Conservation (phyloP, 2,888 invertebrate genomes). For the Cataglyphis altisquamis region DNA sequence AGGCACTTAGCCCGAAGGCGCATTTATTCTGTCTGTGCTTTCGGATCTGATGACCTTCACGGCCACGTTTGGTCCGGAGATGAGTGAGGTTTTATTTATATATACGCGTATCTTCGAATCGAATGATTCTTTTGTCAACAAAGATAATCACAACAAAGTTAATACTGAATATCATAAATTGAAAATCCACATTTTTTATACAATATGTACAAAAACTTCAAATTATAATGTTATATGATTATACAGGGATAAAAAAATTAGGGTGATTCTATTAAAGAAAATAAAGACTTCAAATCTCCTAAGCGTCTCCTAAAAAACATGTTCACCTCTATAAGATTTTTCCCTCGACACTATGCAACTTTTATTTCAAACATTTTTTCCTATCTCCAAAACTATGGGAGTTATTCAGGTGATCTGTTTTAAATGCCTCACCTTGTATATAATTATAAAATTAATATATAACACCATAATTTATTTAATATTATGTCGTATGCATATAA, state of each 20-base stretch:
- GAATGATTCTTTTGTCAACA: background rate
- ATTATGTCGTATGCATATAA: too few relatives aligned
- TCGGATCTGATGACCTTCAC: conserved; percentile 76
- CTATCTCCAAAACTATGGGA: too few relatives aligned
- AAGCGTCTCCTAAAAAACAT: too few relatives aligned
- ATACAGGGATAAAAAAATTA: background rate
- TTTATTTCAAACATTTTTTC: too few relatives aligned
- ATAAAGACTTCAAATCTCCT: too few relatives aligned
- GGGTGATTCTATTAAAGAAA: too few relatives aligned
- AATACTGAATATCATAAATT: background rate
- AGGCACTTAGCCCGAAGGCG: conserved; percentile 78
- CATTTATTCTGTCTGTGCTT: conserved; percentile 70
- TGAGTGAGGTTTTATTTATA: conserved; percentile 82
- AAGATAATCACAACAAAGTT: background rate
- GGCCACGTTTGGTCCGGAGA: conserved; percentile 79
- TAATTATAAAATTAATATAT: too few relatives aligned
- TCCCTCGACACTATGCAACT: too few relatives aligned
- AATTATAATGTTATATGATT: background rate
- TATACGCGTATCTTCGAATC: conserved; percentile 62
- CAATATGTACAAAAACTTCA: background rate
- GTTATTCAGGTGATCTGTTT: too few relatives aligned
- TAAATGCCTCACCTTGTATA: too few relatives aligned
- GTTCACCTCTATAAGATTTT: too few relatives aligned
- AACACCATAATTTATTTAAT: too few relatives aligned
- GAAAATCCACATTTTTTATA: background rate